Evolutionary conservation across 2,797 vertebrate genomes (phyloP).

Genomic region (Euphonia xanthogaster): DNA sequence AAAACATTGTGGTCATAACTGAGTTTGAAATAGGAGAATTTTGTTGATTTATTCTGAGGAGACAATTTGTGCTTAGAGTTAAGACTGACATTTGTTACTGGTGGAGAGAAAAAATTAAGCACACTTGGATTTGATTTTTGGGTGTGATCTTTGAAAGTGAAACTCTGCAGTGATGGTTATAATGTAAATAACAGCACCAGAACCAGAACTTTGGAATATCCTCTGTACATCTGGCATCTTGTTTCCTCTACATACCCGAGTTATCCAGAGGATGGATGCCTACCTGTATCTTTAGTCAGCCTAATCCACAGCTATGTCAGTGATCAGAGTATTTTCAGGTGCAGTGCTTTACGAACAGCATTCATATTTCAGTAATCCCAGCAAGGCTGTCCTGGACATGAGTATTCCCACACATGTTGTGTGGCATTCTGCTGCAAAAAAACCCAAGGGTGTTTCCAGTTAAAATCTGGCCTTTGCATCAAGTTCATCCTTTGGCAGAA

Average conservation of each 20-base stretch:
- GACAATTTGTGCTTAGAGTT: neutral
- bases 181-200: neutral
- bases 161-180: neutral
- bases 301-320: neutral
- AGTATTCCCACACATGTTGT: conserved; percentile 13
- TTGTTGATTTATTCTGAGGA: neutral
- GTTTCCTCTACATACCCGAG: neutral
- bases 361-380: conserved; percentile 38
- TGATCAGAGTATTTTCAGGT: conserved; percentile 23
- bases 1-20: neutral
- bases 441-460: conserved; percentile 36
- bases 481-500: conserved; percentile 41
- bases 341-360: neutral
- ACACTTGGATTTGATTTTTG: neutral
- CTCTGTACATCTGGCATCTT: neutral
- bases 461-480: conserved; percentile 38
- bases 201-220: neutral
- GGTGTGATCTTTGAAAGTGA: neutral
- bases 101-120: neutral
- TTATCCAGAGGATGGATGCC: neutral
- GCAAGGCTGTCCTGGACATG: neutral
- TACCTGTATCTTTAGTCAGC: neutral
- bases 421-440: conserved; percentile 21
- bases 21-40: neutral
- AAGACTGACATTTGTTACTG: neutral